phyloP scores from a whole-genome alignment of 2,113 vertebrate genomes.

The Triplophysa dalaica region DNA sequence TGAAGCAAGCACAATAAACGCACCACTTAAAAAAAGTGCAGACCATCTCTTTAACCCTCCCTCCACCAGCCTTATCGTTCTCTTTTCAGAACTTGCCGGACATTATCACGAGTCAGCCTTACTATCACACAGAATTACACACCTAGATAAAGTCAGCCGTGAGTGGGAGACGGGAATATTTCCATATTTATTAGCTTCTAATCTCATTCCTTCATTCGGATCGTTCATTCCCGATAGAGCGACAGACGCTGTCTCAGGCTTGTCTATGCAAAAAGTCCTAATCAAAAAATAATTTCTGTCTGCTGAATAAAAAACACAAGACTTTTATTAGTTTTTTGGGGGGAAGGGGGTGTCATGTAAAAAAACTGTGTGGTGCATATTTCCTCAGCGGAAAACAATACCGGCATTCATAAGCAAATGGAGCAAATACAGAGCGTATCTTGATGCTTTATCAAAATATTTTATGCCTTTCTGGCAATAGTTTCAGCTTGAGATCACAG shows the following conservation, averaged over 20 bases:
- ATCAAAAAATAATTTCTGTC: conserved; percentile 55
- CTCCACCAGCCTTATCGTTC: conserved; percentile 57
- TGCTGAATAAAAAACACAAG: conserved; percentile 50
- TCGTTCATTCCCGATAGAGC: conserved; percentile 39
- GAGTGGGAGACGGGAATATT: conserved; percentile 45
- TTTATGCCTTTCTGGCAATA: neutral
- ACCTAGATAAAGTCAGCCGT: conserved; percentile 53
- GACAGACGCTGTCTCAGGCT: conserved; percentile 43
- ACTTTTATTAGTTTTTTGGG: conserved; percentile 34
- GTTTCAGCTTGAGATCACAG: neutral
- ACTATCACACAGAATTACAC: conserved; percentile 54
- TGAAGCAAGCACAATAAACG: neutral
- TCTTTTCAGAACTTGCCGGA: conserved; percentile 30
- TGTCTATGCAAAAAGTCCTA: conserved; percentile 48
- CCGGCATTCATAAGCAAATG: conserved; percentile 20
- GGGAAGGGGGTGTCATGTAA: conserved; percentile 21
- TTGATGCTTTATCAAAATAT: neutral
- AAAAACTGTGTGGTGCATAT: conserved; percentile 9
- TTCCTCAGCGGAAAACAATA: conserved; percentile 27
- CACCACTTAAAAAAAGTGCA: neutral
- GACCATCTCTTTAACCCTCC: neutral
- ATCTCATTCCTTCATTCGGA: conserved; percentile 57
- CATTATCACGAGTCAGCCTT: conserved; percentile 39
- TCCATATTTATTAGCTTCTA: conserved; percentile 60
- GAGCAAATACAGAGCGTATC: conserved; percentile 18